Base-by-base conservation (phyloP, 2,797 vertebrate genomes). In the Sebastes trivittatus region DNA sequence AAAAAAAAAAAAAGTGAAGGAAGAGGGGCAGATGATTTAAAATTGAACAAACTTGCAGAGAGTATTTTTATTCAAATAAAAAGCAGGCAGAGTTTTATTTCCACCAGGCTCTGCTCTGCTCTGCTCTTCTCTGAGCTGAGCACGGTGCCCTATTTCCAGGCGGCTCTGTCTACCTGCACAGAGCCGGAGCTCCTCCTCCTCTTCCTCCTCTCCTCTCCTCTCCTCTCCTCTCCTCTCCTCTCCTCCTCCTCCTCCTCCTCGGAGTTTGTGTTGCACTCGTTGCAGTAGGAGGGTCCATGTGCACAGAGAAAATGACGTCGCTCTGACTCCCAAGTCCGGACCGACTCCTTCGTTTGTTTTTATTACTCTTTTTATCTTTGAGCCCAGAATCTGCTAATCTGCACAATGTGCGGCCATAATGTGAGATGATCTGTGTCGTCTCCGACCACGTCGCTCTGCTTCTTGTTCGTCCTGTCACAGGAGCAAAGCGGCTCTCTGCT, bases 221-320 rank as follows among this genome's bases (percentile, higher is more conserved):
- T 29, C 3, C 27, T 30, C 6, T 7, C 36, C 11, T 29, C 3
- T 22, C 25, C 5, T 7, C 42, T n/a, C n/a, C n/a, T n/a, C 22
- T 23, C 22, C 58, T 29, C 72, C 42, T 29, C 58, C 49, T 7
- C 73, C 56, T 29, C 61, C 66, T 77, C 81, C 83, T 85, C 88
- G 65, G 92, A 94, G 94, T 94, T 93, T 92, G 87, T 90, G 92
- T 92, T 94, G 94, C 94, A 90, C 94, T 94, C 95, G 92, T 92
- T 95, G 95, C 95, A 93, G 95, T 94, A 94, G 94, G 95, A 95
- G 95, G 95, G 93, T 94, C 94, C 93, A 94, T 94, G 94, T 94
- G 93, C 94, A 86, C 92, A 91, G 87, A 92, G 38, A 46, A 46
- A 42, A 92, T 96, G 95, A 96, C 95, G 95, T 95, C 93, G 92